A percentile compares a stretch with the other conserved stretches of the same genome.
Evolutionary conservation across 2,888 invertebrate genomes (phyloP).

Genomic region (Drosophila niveifrons): DNA sequence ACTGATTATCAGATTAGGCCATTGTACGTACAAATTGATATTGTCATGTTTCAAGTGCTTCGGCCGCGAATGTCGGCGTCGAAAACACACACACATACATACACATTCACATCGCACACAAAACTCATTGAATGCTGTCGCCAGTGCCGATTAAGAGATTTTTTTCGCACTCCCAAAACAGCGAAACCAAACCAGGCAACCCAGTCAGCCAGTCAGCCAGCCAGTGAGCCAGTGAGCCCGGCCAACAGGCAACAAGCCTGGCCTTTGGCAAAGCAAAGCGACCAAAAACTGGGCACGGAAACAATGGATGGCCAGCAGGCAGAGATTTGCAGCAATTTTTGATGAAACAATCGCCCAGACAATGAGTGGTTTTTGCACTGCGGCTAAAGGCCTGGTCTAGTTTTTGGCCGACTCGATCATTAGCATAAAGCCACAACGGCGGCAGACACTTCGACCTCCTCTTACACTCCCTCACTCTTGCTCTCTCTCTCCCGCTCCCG

Average conservation of each 20-base stretch:
- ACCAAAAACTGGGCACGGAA: slow-evolving; percentile 46
- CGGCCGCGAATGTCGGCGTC: slow-evolving; percentile 43
- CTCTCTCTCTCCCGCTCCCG: too few relatives aligned
- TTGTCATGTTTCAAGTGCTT: slow-evolving; percentile 85
- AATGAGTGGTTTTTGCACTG: slow-evolving; percentile 72
- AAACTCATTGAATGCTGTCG: slow-evolving; percentile 78
- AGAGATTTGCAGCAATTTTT: slow-evolving; percentile 62
- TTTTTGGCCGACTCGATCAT: slow-evolving; percentile 76
- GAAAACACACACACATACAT: slow-evolving; percentile 22
- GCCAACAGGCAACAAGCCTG: slow-evolving; percentile 19
- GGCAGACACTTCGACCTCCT: slow-evolving; percentile 60
- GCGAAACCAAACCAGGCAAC: slow-evolving; percentile 25
- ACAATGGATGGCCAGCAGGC: slow-evolving; percentile 68
- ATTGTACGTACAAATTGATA: slow-evolving; percentile 86
- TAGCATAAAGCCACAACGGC: slow-evolving; percentile 81
- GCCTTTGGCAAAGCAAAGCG: slow-evolving; percentile 17
- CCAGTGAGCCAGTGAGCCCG: slow-evolving; percentile 12
- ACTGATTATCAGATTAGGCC: slow-evolving; percentile 85
- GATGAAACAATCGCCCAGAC: slow-evolving; percentile 73
- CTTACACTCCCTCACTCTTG: neutral
- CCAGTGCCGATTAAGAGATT: slow-evolving; percentile 83
- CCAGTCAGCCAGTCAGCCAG: slow-evolving; percentile 18
- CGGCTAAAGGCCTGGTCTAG: slow-evolving; percentile 60
- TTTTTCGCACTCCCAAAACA: slow-evolving; percentile 75
- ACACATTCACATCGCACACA: slow-evolving; percentile 21